A percentile compares a stretch with the other conserved stretches of the same genome.
These are phyloP conservation scores for Colostygia pectinataria DNA, from an alignment of 2,888 invertebrate species.

Conservation along the genomic window DNA sequence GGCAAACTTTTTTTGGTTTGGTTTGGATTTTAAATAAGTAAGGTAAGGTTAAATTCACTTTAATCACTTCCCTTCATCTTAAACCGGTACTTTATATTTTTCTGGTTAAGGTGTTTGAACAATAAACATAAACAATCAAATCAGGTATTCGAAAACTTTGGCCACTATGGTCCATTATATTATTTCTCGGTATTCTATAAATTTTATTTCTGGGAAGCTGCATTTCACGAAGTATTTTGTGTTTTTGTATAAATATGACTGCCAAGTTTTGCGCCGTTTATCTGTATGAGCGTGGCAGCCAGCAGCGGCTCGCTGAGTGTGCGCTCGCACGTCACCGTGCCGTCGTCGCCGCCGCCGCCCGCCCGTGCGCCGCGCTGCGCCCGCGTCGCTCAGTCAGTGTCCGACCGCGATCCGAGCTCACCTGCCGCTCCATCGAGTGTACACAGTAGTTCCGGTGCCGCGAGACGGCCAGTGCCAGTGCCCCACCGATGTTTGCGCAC, in stretches of 20 bases:
- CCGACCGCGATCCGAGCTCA: slow-evolving; percentile 64
- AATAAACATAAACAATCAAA: no score
- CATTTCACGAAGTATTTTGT: slow-evolving; percentile 40
- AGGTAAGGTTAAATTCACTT: no score
- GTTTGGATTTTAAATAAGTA: no score
- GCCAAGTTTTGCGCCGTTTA: slow-evolving; percentile 56
- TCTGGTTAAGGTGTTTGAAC: no score
- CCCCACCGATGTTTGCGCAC: slow-evolving; percentile 70
- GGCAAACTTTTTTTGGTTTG: no score
- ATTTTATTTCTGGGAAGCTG: slow-evolving; percentile 50
- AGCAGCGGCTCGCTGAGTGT: slow-evolving; percentile 37
- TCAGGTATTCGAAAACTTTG: no score
- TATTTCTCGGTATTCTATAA: slow-evolving; percentile 37
- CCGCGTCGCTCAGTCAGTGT: slow-evolving; percentile 53
- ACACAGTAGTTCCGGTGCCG: slow-evolving; percentile 51
- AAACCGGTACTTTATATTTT: no score
- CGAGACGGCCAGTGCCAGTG: slow-evolving; percentile 59
- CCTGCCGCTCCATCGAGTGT: slow-evolving; percentile 56
- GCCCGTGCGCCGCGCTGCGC: slow-evolving; percentile 27
- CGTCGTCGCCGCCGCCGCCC: slow-evolving; percentile 33
- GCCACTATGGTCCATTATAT: slow-evolving; percentile 24
- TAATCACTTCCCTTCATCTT: no score
- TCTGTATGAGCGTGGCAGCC: slow-evolving; percentile 41
- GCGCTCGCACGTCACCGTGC: slow-evolving; percentile 30
- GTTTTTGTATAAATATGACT: slow-evolving; percentile 45